Evolutionary conservation across 2,113 vertebrate species (phyloP).

Genomic region (Ictalurus furcatus): DNA sequence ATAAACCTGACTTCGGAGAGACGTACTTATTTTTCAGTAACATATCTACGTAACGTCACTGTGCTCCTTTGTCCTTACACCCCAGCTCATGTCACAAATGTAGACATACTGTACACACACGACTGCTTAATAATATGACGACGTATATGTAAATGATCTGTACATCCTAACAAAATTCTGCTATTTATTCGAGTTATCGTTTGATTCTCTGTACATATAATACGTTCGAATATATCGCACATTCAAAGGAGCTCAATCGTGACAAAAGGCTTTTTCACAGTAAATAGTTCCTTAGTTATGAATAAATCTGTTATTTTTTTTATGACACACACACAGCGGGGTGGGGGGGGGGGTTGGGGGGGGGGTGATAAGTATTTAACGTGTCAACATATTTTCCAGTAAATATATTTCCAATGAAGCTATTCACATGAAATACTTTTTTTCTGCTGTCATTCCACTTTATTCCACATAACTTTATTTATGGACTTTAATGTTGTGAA

Average conservation of each 20-base stretch:
- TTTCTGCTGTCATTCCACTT: no score
- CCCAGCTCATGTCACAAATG: background rate
- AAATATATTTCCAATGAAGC: no score
- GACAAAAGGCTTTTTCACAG: conserved; percentile 11
- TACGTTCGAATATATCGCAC: no score
- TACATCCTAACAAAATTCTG: conserved; percentile 21
- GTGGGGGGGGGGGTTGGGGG: no score
- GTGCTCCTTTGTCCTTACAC: background rate
- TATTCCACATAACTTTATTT: no score
- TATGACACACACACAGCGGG: no score
- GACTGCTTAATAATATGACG: no score
- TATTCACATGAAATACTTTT: no score
- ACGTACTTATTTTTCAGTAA: background rate
- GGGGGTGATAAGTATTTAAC: no score
- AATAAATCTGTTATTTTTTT: background rate
- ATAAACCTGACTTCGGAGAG: background rate
- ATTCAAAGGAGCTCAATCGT: background rate
- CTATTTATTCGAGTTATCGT: conserved; percentile 5
- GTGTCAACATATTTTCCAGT: no score
- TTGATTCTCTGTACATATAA: background rate
- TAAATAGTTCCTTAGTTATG: conserved; percentile 4
- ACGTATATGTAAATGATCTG: background rate
- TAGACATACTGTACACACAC: background rate
- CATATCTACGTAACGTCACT: background rate
- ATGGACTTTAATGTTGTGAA: no score